Evolutionary conservation across 2,113 vertebrate species (phyloP), one percentile per base, ranked within the genome.

Genomic region (Actenoides hombroni): DNA sequence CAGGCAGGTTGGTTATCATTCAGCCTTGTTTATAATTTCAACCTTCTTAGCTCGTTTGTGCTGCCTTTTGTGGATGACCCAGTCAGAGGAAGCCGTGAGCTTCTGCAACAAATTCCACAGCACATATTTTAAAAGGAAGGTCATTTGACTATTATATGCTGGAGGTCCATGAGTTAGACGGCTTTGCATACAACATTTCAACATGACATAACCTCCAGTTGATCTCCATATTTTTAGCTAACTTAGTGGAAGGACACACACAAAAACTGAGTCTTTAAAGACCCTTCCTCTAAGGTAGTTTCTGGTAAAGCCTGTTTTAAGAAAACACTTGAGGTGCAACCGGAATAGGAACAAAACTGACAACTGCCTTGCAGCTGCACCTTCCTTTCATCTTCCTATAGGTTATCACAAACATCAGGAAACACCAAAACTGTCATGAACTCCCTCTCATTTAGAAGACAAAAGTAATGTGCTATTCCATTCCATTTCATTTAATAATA

Each of bases 11-110:
- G 40, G 61, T 56, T 89, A 46, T 57, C n/a, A 26, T 71, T 77
- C n/a, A 73, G 12, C 49, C 49, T 73, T 93, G 65, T 95, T 92
- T 94, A 16, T 65, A 42, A 89, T 94, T 80, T 91, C 67, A 88
- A 37, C 16, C 9, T 74, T 59, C 68, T 80, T 12, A 5, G 48
- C 29, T 87, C 17, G 16, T 87, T 87, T 92, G 40, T 64, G 69
- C 79, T 88, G 56, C 48, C 49, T 83, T 69, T 83, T 75, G 53
- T 53, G 63, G 57, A 37, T 87, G 92, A 94, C 86, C 60, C 57
- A 94, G 83, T 28, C 53, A 84, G 29, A 78, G 28, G 83, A 93
- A 69, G 40, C 35, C 76, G 29, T 75, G 28, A 88, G 51, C 56
- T 82, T 86, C 70, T 40, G 13, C 48, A 77, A 77, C 60, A 93